These are phyloP conservation scores for Boulengeromyrus knoepffleri DNA, from an alignment of 2,113 vertebrate species.

Conservation along the genomic window DNA sequence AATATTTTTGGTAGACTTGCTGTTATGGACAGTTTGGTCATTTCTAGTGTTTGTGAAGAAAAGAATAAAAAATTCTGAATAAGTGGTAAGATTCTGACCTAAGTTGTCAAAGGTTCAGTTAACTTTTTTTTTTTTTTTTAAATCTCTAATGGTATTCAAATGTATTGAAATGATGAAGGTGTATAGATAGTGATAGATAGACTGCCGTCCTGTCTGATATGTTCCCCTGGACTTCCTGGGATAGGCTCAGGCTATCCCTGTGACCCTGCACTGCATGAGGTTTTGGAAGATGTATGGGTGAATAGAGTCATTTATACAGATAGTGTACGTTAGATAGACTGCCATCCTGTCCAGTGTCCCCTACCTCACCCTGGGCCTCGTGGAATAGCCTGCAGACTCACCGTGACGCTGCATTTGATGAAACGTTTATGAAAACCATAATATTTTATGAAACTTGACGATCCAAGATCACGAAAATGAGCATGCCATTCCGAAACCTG, in stretches of 20 bases:
- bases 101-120: neutral
- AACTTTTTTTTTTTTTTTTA: neutral
- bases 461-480: neutral
- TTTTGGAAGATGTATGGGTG: neutral
- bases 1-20: neutral
- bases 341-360: neutral
- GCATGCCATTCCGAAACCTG: neutral
- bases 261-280: neutral
- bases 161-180: neutral
- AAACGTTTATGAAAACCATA: neutral
- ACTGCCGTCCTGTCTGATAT: neutral
- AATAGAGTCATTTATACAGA: neutral
- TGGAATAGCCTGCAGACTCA: neutral
- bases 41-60: neutral
- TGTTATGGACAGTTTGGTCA: neutral
- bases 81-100: neutral
- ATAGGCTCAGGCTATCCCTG: neutral
- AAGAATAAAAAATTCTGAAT: neutral
- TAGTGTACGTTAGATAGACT: neutral
- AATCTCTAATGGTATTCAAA: neutral
- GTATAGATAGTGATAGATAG: neutral
- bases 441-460: neutral
- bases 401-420: neutral
- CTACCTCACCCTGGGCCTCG: neutral
- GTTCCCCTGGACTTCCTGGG: neutral